phyloP scores from a whole-genome alignment of 2,797 vertebrate genomes.

The Spea hammondii region DNA sequence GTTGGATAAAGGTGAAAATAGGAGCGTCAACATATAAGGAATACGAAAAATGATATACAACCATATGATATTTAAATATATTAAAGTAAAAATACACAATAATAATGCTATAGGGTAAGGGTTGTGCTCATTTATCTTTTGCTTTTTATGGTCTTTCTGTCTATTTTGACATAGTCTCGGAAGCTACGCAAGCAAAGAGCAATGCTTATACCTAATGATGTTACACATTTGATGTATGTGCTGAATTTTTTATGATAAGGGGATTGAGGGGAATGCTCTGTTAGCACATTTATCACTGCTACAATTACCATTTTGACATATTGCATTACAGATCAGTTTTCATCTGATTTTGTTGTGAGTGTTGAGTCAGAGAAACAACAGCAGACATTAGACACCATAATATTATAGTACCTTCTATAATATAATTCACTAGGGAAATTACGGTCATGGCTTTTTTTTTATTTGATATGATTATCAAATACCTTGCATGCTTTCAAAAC shows the following conservation, averaged over 20 bases:
- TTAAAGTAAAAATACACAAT: no score
- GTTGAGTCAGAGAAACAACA: not conserved
- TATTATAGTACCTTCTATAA: not conserved
- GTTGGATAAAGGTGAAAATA: no score
- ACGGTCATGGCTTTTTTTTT: not conserved
- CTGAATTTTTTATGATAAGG: conserved; percentile 6
- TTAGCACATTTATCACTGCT: conserved; percentile 17
- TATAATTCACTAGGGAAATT: conserved; percentile 4
- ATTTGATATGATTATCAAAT: no score
- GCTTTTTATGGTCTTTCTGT: not conserved
- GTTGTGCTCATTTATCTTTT: no score
- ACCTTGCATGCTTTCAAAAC: not conserved
- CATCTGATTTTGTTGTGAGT: conserved; percentile 15
- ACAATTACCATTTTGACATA: conserved; percentile 26
- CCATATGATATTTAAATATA: no score
- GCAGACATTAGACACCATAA: not conserved
- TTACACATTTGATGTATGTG: conserved; percentile 1
- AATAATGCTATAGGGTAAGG: no score
- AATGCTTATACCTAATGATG: not conserved
- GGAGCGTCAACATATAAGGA: no score
- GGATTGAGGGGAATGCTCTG: not conserved
- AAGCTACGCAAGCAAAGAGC: not conserved
- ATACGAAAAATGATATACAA: no score
- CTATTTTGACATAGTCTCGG: not conserved
- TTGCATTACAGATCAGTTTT: conserved; percentile 14